phyloP scores from a whole-genome alignment of 1,140 invertebrate genomes.

The Drosophila aff. region DNA sequence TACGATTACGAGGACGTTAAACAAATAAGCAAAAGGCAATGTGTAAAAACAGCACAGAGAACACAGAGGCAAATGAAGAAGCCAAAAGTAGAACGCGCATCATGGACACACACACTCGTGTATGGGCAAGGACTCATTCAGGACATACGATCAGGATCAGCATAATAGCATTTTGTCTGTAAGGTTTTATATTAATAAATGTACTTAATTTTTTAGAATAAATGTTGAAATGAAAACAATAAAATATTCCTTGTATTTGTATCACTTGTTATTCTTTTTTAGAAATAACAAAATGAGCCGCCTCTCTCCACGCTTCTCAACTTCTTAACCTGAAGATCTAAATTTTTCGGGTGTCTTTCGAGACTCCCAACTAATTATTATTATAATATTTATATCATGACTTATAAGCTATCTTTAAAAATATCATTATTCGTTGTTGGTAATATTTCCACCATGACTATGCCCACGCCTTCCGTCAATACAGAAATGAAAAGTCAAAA shows the following conservation, averaged over 20 bases:
- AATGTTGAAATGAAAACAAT: not conserved
- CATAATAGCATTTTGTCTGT: not conserved
- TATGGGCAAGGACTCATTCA: constrained; percentile 26
- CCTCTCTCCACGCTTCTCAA: not conserved
- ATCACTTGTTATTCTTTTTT: too few relatives aligned
- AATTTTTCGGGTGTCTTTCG: not conserved
- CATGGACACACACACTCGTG: constrained; percentile 46
- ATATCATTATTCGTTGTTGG: not conserved
- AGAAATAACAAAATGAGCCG: too few relatives aligned
- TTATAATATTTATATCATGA: not conserved
- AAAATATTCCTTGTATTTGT: too few relatives aligned
- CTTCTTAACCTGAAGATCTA: not conserved
- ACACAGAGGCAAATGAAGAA: constrained; percentile 67
- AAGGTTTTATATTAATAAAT: not conserved
- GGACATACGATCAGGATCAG: constrained; percentile 17
- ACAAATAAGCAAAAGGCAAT: constrained; percentile 69
- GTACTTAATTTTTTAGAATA: not conserved
- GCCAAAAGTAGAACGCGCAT: constrained; percentile 66
- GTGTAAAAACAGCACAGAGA: constrained; percentile 60
- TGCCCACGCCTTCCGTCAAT: constrained; percentile 37
- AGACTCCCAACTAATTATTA: not conserved
- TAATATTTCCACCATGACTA: constrained; percentile 5
- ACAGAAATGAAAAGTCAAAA: constrained; percentile 69
- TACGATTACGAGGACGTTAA: constrained; percentile 64
- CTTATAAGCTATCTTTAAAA: not conserved